Evolutionary conservation across 2,797 vertebrate species (phyloP), one percentile per base, ranked within the genome.

Genomic region (Alauda arvensis): DNA sequence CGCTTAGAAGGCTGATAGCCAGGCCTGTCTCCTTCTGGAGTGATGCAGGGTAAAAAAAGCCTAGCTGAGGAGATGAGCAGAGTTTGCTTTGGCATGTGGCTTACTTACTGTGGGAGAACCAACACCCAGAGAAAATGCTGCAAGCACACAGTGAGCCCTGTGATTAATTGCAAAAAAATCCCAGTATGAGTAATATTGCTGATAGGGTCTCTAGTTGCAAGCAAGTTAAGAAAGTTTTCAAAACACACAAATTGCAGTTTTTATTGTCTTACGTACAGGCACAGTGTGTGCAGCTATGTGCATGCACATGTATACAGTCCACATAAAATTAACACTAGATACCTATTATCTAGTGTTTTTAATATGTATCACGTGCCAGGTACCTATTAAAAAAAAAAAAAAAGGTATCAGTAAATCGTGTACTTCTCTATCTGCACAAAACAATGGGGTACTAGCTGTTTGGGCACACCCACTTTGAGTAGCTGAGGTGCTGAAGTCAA

Each of bases 221-320:
- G 28, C 40, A 79, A 61, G 67, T 18, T 4, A 25, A 62, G 31
- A 18, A 66, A 55, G 17, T 24, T 79, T 72, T 72, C 42, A 31
- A 12, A 33, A 42, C 7, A 60, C 45, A 16, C 8, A 48, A 61
- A 65, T 6, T 15, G 20, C 20, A 3, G 3, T 14, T 62, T 80
- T 57, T 39, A 59, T 34, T 45, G 33, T 23, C 15, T 12, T 49
- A 3, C n/a, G 9, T 24, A 23, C 8, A 34, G 31, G 15, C 0
- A 5, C 8, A 33, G 31, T 3, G 0, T 18, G 24, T 9, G 18
- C 12, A 12, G 5, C 5, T 9, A 8, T 6, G 13, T 9, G 14
- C 1, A 2, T 12, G 15, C 0, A 0, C 5, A 18, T 6, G 6
- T 42, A 13, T 16, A 19, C 3, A 43, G 8, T 5, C 6, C 43